These are phyloP conservation scores for Zootermopsis nevadensis DNA, from an alignment of 2,888 invertebrate genomes.

Conservation along the genomic window DNA sequence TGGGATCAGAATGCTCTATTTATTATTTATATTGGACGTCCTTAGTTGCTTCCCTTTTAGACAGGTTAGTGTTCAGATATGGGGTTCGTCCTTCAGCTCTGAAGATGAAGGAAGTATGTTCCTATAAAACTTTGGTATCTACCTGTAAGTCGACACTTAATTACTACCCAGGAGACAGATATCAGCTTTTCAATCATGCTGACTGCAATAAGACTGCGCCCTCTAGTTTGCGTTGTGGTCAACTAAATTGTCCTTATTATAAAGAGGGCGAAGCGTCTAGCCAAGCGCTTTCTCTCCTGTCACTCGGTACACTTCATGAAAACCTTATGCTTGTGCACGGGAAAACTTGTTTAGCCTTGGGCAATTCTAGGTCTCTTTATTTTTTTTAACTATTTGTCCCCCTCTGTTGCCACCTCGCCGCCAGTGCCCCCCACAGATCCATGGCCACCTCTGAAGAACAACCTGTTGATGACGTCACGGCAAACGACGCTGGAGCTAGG, in stretches of 20 bases:
- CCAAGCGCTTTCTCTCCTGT: background rate
- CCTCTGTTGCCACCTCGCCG: slow-evolving; percentile 38
- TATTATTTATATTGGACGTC: no score
- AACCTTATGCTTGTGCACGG: slow-evolving; percentile 18
- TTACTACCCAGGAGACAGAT: no score
- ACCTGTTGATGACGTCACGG: slow-evolving; percentile 53
- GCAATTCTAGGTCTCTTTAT: slow-evolving; percentile 38
- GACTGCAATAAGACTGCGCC: no score
- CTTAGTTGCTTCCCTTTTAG: background rate
- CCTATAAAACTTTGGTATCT: no score
- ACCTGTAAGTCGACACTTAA: no score
- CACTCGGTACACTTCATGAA: background rate
- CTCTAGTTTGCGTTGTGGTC: background rate
- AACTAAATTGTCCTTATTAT: background rate
- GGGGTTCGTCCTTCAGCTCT: no score
- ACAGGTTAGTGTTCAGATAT: slow-evolving; percentile 15
- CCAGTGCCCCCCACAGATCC: slow-evolving; percentile 52
- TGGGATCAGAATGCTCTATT: no score
- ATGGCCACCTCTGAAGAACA: slow-evolving; percentile 53
- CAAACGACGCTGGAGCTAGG: slow-evolving; percentile 21
- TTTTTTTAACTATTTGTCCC: slow-evolving; percentile 34
- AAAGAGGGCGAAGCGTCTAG: background rate
- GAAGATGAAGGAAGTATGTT: no score
- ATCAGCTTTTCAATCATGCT: no score
- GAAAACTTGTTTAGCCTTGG: slow-evolving; percentile 43